Evolutionary conservation across 2,888 invertebrate species (phyloP).

Genomic region (Neoscelio sp.): DNA sequence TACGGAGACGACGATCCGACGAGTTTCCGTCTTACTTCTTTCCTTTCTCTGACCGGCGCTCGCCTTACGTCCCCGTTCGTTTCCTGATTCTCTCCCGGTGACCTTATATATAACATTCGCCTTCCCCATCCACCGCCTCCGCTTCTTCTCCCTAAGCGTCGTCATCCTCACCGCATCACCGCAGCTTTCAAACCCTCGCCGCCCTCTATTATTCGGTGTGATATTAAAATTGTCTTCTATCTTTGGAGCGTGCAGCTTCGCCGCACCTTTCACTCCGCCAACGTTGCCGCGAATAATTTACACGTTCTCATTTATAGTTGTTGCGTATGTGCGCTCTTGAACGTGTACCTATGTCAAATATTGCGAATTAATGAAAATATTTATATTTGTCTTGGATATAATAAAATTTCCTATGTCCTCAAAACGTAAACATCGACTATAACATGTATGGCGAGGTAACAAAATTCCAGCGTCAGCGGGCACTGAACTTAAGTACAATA

Average conservation of each 20-base stretch:
- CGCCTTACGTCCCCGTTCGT: conserved; percentile 32
- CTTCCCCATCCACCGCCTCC: conserved; percentile 13
- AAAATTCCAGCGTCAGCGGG: too few species aligned
- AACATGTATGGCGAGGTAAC: too few species aligned
- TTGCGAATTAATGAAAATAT: too few species aligned
- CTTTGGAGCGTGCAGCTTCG: conserved; percentile 59
- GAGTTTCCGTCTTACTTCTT: conserved; percentile 57
- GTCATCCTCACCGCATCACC: conserved; percentile 41
- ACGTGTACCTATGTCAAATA: conserved; percentile 11
- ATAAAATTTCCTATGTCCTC: too few species aligned
- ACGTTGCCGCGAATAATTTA: conserved; percentile 45
- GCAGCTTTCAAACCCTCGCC: conserved; percentile 57
- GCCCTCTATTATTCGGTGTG: conserved; percentile 74
- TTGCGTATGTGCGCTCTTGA: conserved; percentile 4
- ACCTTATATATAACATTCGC: conserved; percentile 69
- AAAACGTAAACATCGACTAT: too few species aligned
- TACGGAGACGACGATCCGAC: conserved; percentile 58
- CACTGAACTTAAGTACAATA: too few species aligned
- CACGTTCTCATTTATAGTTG: conserved; percentile 44
- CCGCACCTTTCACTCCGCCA: conserved; percentile 5
- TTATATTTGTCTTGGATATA: too few species aligned
- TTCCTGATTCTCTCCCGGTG: conserved; percentile 65
- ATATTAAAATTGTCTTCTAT: conserved; percentile 80
- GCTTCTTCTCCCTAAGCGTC: conserved; percentile 5
- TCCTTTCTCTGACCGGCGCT: conserved; percentile 46